Conservation (phyloP, 2,888 invertebrate species). For the Ischnura elegans region DNA sequence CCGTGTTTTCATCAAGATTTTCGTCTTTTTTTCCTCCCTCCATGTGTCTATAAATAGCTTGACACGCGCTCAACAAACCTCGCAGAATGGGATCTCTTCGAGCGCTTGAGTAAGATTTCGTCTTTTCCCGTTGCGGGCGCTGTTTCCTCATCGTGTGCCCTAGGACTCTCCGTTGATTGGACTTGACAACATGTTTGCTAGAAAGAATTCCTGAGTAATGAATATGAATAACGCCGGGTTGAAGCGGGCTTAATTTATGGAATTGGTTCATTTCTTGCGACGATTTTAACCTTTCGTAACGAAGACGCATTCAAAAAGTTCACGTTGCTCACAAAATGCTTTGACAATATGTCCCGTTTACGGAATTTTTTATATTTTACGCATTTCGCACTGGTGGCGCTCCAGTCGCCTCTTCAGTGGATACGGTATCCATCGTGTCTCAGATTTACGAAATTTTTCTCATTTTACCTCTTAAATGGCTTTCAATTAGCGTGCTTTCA, state of each 20-base stretch:
- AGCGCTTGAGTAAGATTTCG: not conserved
- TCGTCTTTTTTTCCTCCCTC: not conserved
- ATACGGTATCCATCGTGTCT: no score
- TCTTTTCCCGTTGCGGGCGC: not conserved
- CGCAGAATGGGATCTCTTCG: not conserved
- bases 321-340: no score
- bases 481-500: not conserved
- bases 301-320: not conserved
- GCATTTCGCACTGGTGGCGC: no score
- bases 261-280: not conserved
- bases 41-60: not conserved
- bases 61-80: not conserved
- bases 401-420: no score
- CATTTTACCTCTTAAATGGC: no score
- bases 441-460: no score
- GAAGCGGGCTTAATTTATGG: not conserved
- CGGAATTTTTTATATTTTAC: no score
- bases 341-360: no score
- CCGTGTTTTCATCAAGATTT: constrained; percentile 5
- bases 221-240: not conserved
- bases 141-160: not conserved
- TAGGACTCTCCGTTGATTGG: not conserved
- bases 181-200: not conserved
- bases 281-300: not conserved
- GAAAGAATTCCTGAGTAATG: not conserved